Evolutionary conservation across 2,888 invertebrate species (phyloP), one percentile per base, ranked within the genome.

Genomic region (Agrochola litura): DNA sequence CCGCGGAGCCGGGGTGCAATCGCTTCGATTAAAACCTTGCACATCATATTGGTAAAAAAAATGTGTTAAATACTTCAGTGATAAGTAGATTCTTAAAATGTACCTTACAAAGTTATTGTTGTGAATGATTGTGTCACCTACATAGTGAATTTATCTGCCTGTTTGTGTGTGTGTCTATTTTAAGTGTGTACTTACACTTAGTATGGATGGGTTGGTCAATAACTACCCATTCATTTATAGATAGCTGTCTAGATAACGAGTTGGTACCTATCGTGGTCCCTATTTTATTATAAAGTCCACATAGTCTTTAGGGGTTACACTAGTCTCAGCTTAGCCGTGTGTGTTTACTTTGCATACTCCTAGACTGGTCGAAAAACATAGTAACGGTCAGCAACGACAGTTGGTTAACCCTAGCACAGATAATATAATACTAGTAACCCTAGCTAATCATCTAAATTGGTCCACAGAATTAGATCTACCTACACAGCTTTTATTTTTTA

Each of bases 1-100:
- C 90, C 92, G 91, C 91, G 90, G 84, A 90, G 90, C 90, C 89
- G 88, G 90, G 91, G 92, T 89, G 89, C 90, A 84, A 87, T 89
- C 89, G 89, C 87, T 88, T 86, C 89, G 79, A 81, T 77, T 83
- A 69, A 73, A 79, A 77, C 73, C 82, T 78, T 69, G 81, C 73
- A 73, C 86, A 83, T 86, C 81, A 70, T 73, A 73, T 85, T 86
- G 91, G 92, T 92, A 92, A 91, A 84, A 64, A 73, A 64, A 70
- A 54, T 41, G 64, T 58, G 49, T 41, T 74, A 61, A 37, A 65
- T 43, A 8, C 9, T 81, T 54, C 52, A 81, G 78, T 79, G 75
- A 19, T 73, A 80, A 12, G 2, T 65, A 64, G 43, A 78, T 65
- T 65, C 43, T 22, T 9, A 43, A 19, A 58, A 41, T 19, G 12